phyloP scores from a whole-genome alignment of 2,888 invertebrate species.

The Cerceris rybyensis region DNA sequence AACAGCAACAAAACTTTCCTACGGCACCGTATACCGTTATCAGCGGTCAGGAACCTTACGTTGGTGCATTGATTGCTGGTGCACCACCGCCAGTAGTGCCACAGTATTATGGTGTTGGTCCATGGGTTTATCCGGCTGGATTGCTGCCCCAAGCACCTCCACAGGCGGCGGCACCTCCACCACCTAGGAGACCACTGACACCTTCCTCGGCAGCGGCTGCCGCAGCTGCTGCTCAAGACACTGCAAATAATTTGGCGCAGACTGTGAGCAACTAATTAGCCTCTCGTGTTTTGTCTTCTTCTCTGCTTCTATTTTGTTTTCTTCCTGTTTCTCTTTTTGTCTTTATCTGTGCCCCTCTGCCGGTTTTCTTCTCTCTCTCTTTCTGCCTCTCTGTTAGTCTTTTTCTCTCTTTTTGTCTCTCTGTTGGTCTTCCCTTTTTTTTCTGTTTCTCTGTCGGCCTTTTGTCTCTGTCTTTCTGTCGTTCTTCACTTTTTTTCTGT shows the following conservation, averaged over 20 bases:
- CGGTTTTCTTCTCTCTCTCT: no score
- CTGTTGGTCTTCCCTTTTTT: no score
- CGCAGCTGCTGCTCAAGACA: constrained; percentile 85
- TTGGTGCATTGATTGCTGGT: constrained; percentile 90
- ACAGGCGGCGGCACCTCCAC: constrained; percentile 84
- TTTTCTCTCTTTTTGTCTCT: no score
- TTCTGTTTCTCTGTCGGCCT: no score
- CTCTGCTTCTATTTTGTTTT: background rate
- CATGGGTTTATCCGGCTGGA: constrained; percentile 96
- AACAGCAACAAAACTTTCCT: constrained; percentile 91
- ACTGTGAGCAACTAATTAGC: constrained; percentile 72
- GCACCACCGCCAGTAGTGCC: constrained; percentile 86
- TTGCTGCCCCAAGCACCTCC: constrained; percentile 86
- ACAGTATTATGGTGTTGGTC: constrained; percentile 95
- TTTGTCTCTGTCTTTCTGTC: no score
- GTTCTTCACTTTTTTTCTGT: no score
- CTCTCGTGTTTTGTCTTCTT: constrained; percentile 4
- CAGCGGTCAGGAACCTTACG: constrained; percentile 92
- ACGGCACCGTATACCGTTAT: constrained; percentile 94
- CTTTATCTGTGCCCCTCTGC: no score
- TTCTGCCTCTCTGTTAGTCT: no score
- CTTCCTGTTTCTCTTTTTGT: no score
- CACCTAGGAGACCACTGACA: constrained; percentile 88
- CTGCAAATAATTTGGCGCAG: constrained; percentile 82
- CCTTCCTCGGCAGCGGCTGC: constrained; percentile 88